Base-by-base conservation (phyloP, 2,888 invertebrate species). In the Drosophila mulleri region DNA sequence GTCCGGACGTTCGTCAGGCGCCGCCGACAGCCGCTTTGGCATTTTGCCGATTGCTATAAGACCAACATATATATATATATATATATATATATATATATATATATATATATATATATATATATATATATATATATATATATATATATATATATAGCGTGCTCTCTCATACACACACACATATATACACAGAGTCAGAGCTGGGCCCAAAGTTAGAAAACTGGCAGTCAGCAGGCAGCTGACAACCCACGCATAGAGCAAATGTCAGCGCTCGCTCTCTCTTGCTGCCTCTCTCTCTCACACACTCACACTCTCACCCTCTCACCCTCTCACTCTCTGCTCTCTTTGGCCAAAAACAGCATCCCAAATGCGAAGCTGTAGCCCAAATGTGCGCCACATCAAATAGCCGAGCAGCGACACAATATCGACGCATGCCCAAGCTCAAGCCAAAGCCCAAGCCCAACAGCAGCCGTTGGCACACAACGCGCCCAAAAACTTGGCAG, bases 361-460 rank as follows among this genome's bases (percentile, higher is more conserved):
- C 59, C 50, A 70, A 63, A 45, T 54, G 45, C 58, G 47, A 65
- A 59, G 69, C 62, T 48, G 66, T 57, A 52, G 56, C 69, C 69
- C 11, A 66, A 66, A 58, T 41, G 44, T 58, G 29, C 63, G 56
- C 48, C 47, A 59, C 8, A 60, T 62, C 35, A 52, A 37, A 39
- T 45, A 48, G 41, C 54, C 61, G 64, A 66, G 53, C 53, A 37
- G 39, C 47, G 18, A 41, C 26, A 18, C 58, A 35, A 37, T 63
- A 67, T 67, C 67, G 78, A 78, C 78, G 78, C 78, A 77, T 78
- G 78, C 73, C 47, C 70, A 53, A 67, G 67, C 44, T 39, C 29
- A 48, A 48, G 45, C 45, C 45, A 20, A 44, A 20, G 78, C 73
- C 48, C 66, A 47, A 67, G 63, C 39, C 41, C 20, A 14, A 37